Conservation (phyloP, 2,797 vertebrate species). For the Centroberyx gerrardi region DNA sequence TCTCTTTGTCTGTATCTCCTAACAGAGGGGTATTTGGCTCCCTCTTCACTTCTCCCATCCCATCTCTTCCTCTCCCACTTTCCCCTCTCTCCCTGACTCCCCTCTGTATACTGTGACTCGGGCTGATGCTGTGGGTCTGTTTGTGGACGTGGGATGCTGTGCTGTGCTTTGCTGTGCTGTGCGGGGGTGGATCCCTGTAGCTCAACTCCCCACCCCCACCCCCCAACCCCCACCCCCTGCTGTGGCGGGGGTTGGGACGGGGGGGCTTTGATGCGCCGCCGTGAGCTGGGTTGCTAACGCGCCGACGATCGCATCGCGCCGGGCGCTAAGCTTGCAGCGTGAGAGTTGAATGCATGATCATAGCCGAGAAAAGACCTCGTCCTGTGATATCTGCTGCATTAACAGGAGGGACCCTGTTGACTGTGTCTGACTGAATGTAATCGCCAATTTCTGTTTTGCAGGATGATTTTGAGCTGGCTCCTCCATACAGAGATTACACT, state of each 20-base stretch:
- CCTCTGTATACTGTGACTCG: conserved; percentile 51
- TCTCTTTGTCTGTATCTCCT: conserved; percentile 13
- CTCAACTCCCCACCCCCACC: conserved; percentile 8
- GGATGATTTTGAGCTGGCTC: conserved; percentile 71
- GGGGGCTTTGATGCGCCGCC: conserved; percentile 72
- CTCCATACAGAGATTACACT: conserved; percentile 78
- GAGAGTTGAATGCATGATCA: conserved; percentile 63
- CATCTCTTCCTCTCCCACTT: background rate
- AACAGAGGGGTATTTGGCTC: conserved; percentile 14
- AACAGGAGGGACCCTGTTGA: conserved; percentile 19
- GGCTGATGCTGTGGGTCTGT: conserved; percentile 65
- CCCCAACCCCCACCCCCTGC: background rate
- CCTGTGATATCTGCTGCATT: conserved; percentile 43
- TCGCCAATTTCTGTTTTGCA: conserved; percentile 72
- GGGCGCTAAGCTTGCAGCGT: conserved; percentile 64
- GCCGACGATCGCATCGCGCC: conserved; percentile 59
- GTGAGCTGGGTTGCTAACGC: conserved; percentile 72
- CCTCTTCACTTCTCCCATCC: conserved; percentile 9
- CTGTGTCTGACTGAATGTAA: conserved; percentile 48
- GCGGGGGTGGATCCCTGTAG: conserved; percentile 71
- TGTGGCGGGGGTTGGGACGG: conserved; percentile 53
- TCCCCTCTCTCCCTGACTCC: conserved; percentile 13
- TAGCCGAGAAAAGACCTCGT: conserved; percentile 44
- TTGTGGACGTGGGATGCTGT: conserved; percentile 56
- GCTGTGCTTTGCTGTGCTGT: conserved; percentile 21